phyloP scores from a whole-genome alignment of 2,888 invertebrate genomes.

The Tachina lurida region DNA sequence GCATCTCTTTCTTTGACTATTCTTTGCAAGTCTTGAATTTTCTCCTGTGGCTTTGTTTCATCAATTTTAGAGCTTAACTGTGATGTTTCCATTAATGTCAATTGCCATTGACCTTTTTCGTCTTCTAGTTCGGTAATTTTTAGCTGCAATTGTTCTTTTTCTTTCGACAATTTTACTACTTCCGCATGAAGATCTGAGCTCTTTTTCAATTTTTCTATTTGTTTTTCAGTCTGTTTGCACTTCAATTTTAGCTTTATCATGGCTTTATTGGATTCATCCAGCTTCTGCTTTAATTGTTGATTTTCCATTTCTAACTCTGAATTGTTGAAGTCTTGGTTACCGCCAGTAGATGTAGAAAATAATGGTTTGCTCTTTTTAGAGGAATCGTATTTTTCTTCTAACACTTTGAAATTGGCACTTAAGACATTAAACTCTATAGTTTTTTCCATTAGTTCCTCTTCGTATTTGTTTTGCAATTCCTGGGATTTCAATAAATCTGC shows the following conservation, averaged over 20 bases:
- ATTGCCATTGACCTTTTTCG: conserved; percentile 95
- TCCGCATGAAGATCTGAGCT: conserved; percentile 88
- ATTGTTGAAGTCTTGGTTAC: conserved; percentile 67
- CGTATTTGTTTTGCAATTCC: conserved; percentile 84
- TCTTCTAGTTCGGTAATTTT: conserved; percentile 93
- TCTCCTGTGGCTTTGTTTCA: conserved; percentile 81
- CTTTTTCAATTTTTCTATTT: conserved; percentile 87
- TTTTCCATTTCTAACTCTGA: conserved; percentile 79
- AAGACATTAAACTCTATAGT: conserved; percentile 84
- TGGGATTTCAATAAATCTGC: conserved; percentile 84
- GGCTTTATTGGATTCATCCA: conserved; percentile 88
- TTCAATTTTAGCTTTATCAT: conserved; percentile 83
- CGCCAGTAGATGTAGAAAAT: conserved; percentile 77
- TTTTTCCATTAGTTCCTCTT: conserved; percentile 84
- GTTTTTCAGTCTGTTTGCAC: conserved; percentile 90
- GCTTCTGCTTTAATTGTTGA: conserved; percentile 86
- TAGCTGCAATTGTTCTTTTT: conserved; percentile 87
- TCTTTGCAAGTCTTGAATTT: conserved; percentile 84
- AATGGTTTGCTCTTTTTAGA: conserved; percentile 78
- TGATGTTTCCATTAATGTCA: conserved; percentile 80
- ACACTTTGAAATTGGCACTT: conserved; percentile 83
- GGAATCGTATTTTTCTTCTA: conserved; percentile 81
- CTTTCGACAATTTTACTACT: conserved; percentile 86
- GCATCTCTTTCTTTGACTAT: conserved; percentile 81
- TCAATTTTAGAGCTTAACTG: conserved; percentile 15